These are phyloP conservation scores for Tetraodon nigroviridis DNA, from an alignment of 2,113 vertebrate species.

Conservation along the genomic window DNA sequence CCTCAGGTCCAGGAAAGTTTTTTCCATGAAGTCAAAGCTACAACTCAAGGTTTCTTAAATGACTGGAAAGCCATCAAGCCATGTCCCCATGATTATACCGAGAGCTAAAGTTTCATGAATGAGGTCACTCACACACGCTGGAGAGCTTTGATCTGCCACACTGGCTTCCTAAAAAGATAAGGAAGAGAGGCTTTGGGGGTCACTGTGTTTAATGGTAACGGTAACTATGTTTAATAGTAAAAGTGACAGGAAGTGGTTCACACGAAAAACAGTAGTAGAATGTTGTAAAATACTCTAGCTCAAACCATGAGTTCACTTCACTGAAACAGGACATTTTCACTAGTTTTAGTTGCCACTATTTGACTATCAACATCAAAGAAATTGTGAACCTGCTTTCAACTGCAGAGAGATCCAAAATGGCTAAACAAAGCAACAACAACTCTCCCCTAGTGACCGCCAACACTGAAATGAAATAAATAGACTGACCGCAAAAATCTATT, in stretches of 20 bases:
- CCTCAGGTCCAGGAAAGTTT: constrained; percentile 37
- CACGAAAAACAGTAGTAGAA: no score
- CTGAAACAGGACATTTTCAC: not conserved
- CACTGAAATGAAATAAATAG: not conserved
- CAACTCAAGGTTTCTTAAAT: constrained; percentile 41
- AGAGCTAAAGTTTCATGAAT: constrained; percentile 46
- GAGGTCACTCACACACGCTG: constrained; percentile 12
- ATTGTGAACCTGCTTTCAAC: constrained; percentile 26
- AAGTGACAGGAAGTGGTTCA: no score
- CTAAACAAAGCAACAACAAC: constrained; percentile 57
- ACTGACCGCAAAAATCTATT: constrained; percentile 35
- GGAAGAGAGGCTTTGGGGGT: no score
- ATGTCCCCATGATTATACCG: constrained; percentile 53
- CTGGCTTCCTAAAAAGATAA: no score
- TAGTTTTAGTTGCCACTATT: constrained; percentile 18
- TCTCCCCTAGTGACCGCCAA: no score
- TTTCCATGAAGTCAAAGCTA: constrained; percentile 75
- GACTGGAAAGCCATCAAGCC: constrained; percentile 38
- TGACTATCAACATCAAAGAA: constrained; percentile 55
- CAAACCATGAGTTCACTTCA: not conserved
- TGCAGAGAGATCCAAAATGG: constrained; percentile 41
- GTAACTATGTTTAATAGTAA: no score
- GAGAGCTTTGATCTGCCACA: constrained; percentile 17
- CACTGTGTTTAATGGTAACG: no score
- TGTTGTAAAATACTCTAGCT: no score